Evolutionary conservation across 1,140 invertebrate species (phyloP).

Genomic region (Caenorhabditis latens): DNA sequence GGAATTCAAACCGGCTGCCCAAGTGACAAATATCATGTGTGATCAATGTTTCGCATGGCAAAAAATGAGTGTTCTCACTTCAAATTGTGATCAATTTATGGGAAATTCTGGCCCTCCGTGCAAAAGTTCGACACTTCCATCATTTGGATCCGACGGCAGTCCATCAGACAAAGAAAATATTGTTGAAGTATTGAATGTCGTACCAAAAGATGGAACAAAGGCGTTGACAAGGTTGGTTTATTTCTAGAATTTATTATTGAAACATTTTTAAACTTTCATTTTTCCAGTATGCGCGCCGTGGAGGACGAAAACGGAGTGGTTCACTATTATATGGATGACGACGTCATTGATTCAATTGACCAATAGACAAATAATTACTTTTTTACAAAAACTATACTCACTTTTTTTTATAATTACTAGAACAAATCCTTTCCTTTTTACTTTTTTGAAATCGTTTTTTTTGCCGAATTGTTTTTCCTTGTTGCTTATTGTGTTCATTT

Average conservation of each 20-base stretch:
- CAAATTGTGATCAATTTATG: constrained; percentile 42
- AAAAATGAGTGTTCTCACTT: constrained; percentile 21
- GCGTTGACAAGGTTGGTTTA: background rate
- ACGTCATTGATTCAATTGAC: background rate
- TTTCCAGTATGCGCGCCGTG: constrained; percentile 28
- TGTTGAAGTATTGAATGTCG: constrained; percentile 22
- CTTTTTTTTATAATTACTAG: too few species aligned
- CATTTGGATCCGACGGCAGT: background rate
- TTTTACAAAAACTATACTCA: too few species aligned
- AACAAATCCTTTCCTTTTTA: too few species aligned
- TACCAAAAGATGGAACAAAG: constrained; percentile 27
- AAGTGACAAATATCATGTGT: constrained; percentile 54
- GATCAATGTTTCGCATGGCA: constrained; percentile 43
- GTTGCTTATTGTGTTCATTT: too few species aligned
- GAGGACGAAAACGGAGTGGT: constrained; percentile 39
- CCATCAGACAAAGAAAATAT: constrained; percentile 21
- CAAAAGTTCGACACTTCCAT: constrained; percentile 42
- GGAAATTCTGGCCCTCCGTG: constrained; percentile 43
- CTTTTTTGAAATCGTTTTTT: too few species aligned
- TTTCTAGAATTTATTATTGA: background rate
- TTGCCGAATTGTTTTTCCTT: too few species aligned
- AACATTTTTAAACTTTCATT: background rate
- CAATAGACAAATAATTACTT: too few species aligned
- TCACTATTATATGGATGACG: constrained; percentile 44
- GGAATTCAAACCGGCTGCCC: constrained; percentile 42